Evolutionary conservation across 2,113 vertebrate species (phyloP), one percentile per base, ranked within the genome.

Genomic region (Rutilus rutilus): DNA sequence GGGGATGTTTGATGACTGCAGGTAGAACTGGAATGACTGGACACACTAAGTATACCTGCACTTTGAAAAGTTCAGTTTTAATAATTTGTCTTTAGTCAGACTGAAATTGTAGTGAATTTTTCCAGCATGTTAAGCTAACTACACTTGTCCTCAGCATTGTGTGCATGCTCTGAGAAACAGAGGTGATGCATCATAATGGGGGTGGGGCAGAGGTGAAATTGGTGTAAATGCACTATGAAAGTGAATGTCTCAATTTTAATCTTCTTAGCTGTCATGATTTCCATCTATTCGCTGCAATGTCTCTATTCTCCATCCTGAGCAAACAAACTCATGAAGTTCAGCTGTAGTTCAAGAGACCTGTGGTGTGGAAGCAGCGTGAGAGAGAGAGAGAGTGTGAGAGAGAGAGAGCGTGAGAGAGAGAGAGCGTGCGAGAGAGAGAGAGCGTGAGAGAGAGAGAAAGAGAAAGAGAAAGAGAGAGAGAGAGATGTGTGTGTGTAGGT

Each of bases 271-370:
- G 33, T 78, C n/a, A 54, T 45, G 71, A 54, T 42, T 6, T 75
- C 74, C 74, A 59, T 54, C 39, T 80, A 67, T 9, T 73, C n/a
- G n/a, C 15, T 36, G 6, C 30, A 30, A 30, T 69, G 17, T 69
- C 64, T 33, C 64, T 42, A 14, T 87, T 62, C 30, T 74, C 19
- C 59, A 23, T 71, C 76, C 36, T 59, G 33, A 65, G 60, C 39
- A 45, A 78, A 82, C 42, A 85, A 19, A 82, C 25, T 25, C 50
- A 91, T 88, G 85, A 90, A 69, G 89, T 89, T 88, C 82, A 88
- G 85, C 84, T 86, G 86, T 73, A 73, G 11, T 69, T 42, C 36
- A 12, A 11, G 36, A 21, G 0, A 77, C 21, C 57, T 73, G 77
- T 60, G 81, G 75, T 59, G 67, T 19, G 30, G 65, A 30, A 67